A percentile compares a stretch with the other conserved stretches of the same genome.
These are phyloP conservation scores for Oceanites oceanicus DNA, from an alignment of 2,113 vertebrate genomes.

Conservation along the genomic window DNA sequence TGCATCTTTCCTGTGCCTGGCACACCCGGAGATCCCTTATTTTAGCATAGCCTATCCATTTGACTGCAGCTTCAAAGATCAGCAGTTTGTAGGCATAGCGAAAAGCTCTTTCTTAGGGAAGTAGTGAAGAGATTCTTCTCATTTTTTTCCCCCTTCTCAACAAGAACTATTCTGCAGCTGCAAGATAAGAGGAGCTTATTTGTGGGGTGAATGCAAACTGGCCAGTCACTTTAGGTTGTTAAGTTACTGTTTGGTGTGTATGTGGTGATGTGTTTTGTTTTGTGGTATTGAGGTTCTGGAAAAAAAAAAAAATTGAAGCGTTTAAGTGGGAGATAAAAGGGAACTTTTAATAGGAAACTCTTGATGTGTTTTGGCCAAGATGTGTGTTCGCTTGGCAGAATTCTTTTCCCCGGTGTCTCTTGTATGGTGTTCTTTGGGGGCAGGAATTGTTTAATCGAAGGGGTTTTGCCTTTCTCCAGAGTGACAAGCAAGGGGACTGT, in stretches of 20 bases:
- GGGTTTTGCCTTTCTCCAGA: conserved; percentile 58
- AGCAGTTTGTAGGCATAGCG: conserved; percentile 35
- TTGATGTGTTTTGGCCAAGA: conserved; percentile 66
- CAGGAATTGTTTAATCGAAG: conserved; percentile 51
- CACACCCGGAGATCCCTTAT: conserved; percentile 17
- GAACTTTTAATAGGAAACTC: conserved; percentile 45
- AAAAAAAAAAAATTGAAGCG: conserved; percentile 3
- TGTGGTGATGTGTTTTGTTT: conserved; percentile 51
- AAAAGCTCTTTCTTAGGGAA: conserved; percentile 29
- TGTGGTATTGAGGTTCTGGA: conserved; percentile 38
- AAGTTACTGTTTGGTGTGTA: conserved; percentile 22
- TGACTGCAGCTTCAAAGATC: conserved; percentile 47
- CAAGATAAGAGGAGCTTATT: conserved; percentile 42
- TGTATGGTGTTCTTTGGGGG: conserved; percentile 60
- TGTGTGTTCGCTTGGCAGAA: conserved; percentile 38
- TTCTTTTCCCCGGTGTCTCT: conserved; percentile 53
- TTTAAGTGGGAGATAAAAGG: conserved; percentile 56
- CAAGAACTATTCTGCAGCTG: conserved; percentile 15
- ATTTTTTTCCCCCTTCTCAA: background rate
- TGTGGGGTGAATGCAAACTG: conserved; percentile 30
- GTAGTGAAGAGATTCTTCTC: background rate
- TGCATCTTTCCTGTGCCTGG: conserved; percentile 54
- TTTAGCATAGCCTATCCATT: conserved; percentile 51
- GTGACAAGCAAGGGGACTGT: conserved; percentile 40
- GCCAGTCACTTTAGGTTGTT: conserved; percentile 61